phyloP scores from a whole-genome alignment of 2,888 invertebrate genomes.

The Rhamnusium bicolor region DNA sequence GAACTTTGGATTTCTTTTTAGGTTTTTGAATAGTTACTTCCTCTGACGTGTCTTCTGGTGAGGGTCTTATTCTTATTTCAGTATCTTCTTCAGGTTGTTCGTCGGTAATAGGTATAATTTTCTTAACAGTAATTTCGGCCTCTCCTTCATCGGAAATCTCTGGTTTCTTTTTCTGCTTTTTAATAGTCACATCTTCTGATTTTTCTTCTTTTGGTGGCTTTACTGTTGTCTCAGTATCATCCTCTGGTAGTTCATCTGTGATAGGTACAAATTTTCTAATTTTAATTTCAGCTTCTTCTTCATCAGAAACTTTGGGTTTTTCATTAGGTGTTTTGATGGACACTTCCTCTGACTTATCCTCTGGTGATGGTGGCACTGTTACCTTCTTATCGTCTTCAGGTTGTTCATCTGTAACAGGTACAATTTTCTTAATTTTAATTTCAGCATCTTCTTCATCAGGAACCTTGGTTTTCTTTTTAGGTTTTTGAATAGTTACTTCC shows the following conservation, averaged over 20 bases:
- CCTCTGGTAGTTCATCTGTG: slow-evolving; percentile 74
- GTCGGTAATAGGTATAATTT: slow-evolving; percentile 63
- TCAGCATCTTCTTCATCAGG: slow-evolving; percentile 57
- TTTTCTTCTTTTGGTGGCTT: slow-evolving; percentile 59
- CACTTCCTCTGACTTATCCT: slow-evolving; percentile 58
- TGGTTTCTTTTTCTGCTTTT: slow-evolving; percentile 56
- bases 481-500: slow-evolving; percentile 55
- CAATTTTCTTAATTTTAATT: slow-evolving; percentile 53
- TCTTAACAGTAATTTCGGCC: slow-evolving; percentile 49
- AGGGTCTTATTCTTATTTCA: slow-evolving; percentile 60
- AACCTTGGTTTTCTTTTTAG: slow-evolving; percentile 57
- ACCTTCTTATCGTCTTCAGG: slow-evolving; percentile 65
- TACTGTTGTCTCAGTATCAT: slow-evolving; percentile 55
- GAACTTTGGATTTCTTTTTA: neutral
- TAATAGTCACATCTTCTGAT: slow-evolving; percentile 56
- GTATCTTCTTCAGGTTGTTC: slow-evolving; percentile 72
- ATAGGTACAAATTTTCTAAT: slow-evolving; percentile 53
- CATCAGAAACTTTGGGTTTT: slow-evolving; percentile 60
- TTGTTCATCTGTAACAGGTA: slow-evolving; percentile 72
- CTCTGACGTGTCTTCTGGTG: slow-evolving; percentile 55
- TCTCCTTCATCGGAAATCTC: slow-evolving; percentile 58
- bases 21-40: slow-evolving; percentile 46
- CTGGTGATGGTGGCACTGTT: slow-evolving; percentile 60
- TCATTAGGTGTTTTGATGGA: slow-evolving; percentile 52
- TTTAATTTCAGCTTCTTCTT: slow-evolving; percentile 51